Percentiles rank a stretch among this genome's conserved stretches.
Evolutionary conservation across 1,140 invertebrate genomes (phyloP).

Genomic region (Solen grandis): DNA sequence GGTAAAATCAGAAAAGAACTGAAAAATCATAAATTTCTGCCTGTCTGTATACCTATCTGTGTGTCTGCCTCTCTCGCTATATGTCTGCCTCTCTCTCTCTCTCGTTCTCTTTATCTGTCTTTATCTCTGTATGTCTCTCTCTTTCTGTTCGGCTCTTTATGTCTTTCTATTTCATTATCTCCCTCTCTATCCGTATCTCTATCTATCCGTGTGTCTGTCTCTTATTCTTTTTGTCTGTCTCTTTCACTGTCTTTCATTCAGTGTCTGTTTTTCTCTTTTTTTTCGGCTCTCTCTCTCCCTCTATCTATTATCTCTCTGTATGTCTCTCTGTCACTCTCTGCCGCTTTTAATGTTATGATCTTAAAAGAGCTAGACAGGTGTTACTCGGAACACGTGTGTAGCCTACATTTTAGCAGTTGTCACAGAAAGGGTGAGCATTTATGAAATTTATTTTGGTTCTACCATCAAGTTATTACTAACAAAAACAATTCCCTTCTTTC

Average conservation of each 20-base stretch:
- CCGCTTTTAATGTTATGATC: too few relatives aligned
- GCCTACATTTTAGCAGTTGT: too few relatives aligned
- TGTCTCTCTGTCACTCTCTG: conserved; percentile 20
- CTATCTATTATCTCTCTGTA: not conserved
- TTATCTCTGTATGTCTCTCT: conserved; percentile 22
- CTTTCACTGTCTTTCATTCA: conserved; percentile 3
- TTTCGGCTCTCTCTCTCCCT: conserved; percentile 16
- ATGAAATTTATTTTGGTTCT: too few relatives aligned
- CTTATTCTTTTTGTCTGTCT: conserved; percentile 15
- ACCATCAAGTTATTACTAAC: too few relatives aligned
- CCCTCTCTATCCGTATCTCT: conserved; percentile 15
- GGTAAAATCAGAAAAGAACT: too few relatives aligned
- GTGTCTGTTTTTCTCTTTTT: conserved; percentile 12
- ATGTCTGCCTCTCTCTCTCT: conserved; percentile 12
- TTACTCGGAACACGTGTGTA: too few relatives aligned
- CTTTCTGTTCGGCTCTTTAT: conserved; percentile 3
- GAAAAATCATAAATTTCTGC: too few relatives aligned
- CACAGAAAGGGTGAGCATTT: too few relatives aligned
- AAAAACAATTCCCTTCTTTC: too few relatives aligned
- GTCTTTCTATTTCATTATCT: conserved; percentile 9
- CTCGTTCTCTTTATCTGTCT: conserved; percentile 23
- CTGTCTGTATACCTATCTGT: conserved; percentile 9
- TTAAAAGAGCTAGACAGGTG: too few relatives aligned
- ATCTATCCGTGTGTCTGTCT: not conserved
- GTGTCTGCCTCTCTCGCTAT: not conserved